Conservation (phyloP, 1,140 invertebrate genomes). For the Drosophila leontia region DNA sequence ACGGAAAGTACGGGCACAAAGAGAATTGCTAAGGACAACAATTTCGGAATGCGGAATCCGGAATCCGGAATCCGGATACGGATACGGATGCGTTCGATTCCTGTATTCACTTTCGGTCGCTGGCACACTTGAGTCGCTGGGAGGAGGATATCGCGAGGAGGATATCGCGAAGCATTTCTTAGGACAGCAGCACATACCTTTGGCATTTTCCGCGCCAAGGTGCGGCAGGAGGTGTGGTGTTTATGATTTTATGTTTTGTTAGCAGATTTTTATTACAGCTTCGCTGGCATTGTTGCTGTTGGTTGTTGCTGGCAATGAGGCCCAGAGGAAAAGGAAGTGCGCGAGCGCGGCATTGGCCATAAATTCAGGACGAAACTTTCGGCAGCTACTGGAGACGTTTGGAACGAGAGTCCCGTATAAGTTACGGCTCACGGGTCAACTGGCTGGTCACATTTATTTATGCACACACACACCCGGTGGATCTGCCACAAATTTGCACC, state of each 20-base stretch:
- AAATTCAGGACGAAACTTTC: conserved; percentile 63
- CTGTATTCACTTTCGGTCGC: conserved; percentile 64
- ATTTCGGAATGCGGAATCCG: conserved; percentile 11
- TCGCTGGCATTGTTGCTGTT: conserved; percentile 15
- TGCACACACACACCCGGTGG: conserved; percentile 15
- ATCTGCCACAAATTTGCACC: conserved; percentile 35
- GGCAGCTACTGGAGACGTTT: conserved; percentile 26
- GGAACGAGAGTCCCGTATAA: conserved; percentile 19
- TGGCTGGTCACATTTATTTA: conserved; percentile 68
- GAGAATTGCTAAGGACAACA: conserved; percentile 40
- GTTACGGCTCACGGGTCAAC: conserved; percentile 51
- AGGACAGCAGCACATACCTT: conserved; percentile 36
- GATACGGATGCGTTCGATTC: conserved; percentile 39
- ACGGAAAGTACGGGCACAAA: conserved; percentile 3
- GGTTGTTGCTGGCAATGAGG: conserved; percentile 45
- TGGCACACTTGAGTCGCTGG: conserved; percentile 74
- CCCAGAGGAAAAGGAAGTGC: conserved; percentile 69
- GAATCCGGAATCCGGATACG: conserved; percentile 41
- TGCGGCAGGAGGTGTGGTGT: conserved; percentile 14
- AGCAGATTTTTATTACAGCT: conserved; percentile 32
- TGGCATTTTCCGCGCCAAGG: conserved; percentile 30
- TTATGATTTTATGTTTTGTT: conserved; percentile 48
- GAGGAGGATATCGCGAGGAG: conserved; percentile 10
- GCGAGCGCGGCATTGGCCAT: conserved; percentile 71
- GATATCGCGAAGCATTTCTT: not conserved